Base-by-base conservation (phyloP, 2,888 invertebrate genomes). In the Lepas anatifera region DNA sequence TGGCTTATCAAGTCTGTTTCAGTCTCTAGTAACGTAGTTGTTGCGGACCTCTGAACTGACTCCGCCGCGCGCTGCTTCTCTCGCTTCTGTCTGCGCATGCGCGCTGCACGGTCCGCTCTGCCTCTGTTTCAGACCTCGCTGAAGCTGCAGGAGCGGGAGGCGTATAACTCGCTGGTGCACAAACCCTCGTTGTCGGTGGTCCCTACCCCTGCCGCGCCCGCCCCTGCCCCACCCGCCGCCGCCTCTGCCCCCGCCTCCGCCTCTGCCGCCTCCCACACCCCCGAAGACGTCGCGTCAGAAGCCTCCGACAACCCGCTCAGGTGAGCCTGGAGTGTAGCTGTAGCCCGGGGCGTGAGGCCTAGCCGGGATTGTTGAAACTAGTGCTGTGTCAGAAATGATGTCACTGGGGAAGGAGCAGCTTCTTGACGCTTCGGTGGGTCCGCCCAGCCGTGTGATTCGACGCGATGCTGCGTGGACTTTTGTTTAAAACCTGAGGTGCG, bases 111-210 rank as follows among this genome's bases (percentile, higher is more conserved):
- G 52, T 25, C 35, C 39, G 35, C n/a, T 50, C 13, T 16, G 39
- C n/a, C 13, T 43, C 48, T 72, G 39, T 66, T 41, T 67, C 83
- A 93, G 92, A 87, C 88, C 39, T 88, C 89, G 39, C 84, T 95
- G 76, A 90, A 92, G 27, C 89, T 90, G 77, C 93, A 95, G 80
- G 91, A 94, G 67, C 93, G 92, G 78, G 87, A 90, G 77, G 97
- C 95, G 0, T 98, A 98, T 82, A 90, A 92, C 77, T 89, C 91
- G 76, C 83, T 98, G 69, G 93, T 98, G 70, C 95, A 95, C 78
- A 85, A 88, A 73, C 87, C 87, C 66, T 74, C 76, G 29, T 74
- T 76, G 32, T 75, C 74, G 66, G 71, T 35, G 70, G 70, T 67
- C 72, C 71, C 68, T 73, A 70, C 71, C 69, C 72, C 69, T 70